Base-by-base conservation (phyloP, 2,113 vertebrate genomes). In the Phalacrocorax brasilianus region DNA sequence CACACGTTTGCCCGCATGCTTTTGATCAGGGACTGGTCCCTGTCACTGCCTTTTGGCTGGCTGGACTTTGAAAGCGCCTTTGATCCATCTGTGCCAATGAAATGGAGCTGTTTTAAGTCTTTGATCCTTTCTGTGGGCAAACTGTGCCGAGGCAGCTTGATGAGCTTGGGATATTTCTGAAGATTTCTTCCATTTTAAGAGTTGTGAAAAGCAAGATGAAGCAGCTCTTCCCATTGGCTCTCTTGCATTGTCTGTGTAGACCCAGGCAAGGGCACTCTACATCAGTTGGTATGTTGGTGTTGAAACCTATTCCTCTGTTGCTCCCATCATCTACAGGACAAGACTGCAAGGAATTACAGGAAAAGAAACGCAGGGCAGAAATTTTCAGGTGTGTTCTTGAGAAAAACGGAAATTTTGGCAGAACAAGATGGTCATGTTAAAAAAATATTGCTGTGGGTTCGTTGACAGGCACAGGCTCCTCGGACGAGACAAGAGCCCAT, bases 401-500 rank as follows among this genome's bases (percentile, higher is more conserved):
- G 50, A 21, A 84, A 49, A 56, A 24, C 13, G 44, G 53, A 47
- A 8, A 14, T 18, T 50, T 24, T 2, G 5, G 52, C 28, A 28
- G 52, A 74, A 83, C 10, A 33, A n/a, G 45, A 22, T 23, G 23
- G 23, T 40, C 5, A 1, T 2, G 9, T 44, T 24, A 21, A 77
- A 53, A 53, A 85, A 76, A 19, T 24, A 13, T 11, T 42, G 11
- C 49, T 26, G 14, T 1, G 2, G 27, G 40, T 23, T 73, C 1
- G 0, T 32, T 32, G 67, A 26, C 40, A 49, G 75, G 52, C 52
- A 21, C 12, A 59, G 44, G 13, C 47, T 56, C 32, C 59, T 30
- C 2, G 3, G 33, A 20, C 14, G 30, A 53, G 75, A 28, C 0
- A 5, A 28, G 33, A 52, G 45, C 66, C 40, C 20, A 2, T 11